A percentile compares a stretch with the other conserved stretches of the same genome.
Evolutionary conservation across 1,140 invertebrate species (phyloP).

Genomic region (Caenorhabditis brenneri): DNA sequence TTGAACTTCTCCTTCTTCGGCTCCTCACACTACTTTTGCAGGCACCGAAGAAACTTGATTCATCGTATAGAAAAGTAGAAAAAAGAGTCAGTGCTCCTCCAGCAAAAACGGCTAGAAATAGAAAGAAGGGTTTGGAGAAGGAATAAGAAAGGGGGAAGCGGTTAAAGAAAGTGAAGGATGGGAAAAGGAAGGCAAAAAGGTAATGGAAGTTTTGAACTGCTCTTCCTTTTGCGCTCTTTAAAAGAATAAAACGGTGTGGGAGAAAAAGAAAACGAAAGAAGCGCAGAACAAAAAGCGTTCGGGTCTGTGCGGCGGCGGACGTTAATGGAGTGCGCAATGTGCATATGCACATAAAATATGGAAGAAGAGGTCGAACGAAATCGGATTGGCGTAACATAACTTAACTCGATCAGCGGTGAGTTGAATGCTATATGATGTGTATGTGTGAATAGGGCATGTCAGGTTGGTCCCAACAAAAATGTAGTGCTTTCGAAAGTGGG

Average conservation of each 20-base stretch:
- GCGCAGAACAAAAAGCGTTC: not conserved
- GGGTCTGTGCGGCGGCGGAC: not conserved
- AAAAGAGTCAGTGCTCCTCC: not conserved
- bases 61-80: constrained; percentile 39
- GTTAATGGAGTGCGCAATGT: constrained; percentile 6
- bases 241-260: not conserved
- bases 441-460: not conserved
- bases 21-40: not conserved
- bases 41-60: constrained; percentile 34
- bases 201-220: constrained; percentile 35
- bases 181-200: constrained; percentile 23
- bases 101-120: constrained; percentile 5
- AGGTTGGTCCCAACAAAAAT: too few species aligned
- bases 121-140: not conserved
- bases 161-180: constrained; percentile 6
- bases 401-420: constrained; percentile 21
- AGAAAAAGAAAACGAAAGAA: not conserved
- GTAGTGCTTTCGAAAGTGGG: too few species aligned
- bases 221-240: not conserved
- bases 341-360: constrained; percentile 6
- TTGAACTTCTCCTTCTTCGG: constrained; percentile 16
- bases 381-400: constrained; percentile 33
- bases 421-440: constrained; percentile 5
- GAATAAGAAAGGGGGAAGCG: not conserved
- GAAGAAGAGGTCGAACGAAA: not conserved